Conservation (phyloP, 2,113 vertebrate species). For the Gavialis gangeticus region DNA sequence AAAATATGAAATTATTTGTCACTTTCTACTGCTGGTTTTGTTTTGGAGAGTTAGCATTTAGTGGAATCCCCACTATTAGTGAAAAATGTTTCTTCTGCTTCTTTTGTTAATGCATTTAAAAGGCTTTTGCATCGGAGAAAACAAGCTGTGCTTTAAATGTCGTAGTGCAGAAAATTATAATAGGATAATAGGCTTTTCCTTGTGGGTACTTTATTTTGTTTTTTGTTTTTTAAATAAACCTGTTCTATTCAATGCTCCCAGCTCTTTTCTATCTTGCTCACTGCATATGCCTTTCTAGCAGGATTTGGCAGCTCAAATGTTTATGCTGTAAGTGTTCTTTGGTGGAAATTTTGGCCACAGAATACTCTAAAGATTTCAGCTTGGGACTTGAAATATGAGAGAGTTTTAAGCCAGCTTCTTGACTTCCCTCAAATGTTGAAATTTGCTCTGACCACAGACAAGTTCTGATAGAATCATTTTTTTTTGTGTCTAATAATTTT, state of each 20-base stretch:
- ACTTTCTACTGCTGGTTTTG: constrained; percentile 42
- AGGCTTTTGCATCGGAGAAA: constrained; percentile 39
- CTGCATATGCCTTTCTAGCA: not conserved
- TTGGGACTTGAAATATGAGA: not conserved
- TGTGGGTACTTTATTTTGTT: not conserved
- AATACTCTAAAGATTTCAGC: not conserved
- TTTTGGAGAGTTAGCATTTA: constrained; percentile 39
- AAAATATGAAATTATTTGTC: constrained; percentile 38
- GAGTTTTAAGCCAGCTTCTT: not conserved
- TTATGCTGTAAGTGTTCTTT: not conserved
- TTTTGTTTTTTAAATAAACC: constrained; percentile 35
- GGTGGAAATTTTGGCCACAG: not conserved
- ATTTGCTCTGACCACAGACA: not conserved
- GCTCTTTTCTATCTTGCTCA: constrained; percentile 2
- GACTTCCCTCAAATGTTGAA: not conserved
- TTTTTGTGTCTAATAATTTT: not conserved
- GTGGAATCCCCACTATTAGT: constrained; percentile 1
- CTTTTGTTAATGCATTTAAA: constrained; percentile 41
- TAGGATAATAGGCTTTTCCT: constrained; percentile 16
- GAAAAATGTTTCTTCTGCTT: constrained; percentile 44
- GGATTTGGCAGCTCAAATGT: not conserved
- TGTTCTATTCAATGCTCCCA: constrained; percentile 39
- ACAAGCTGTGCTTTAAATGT: not conserved
- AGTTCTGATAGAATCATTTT: not conserved
- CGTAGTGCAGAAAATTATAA: constrained; percentile 22